Evolutionary conservation across 2,888 invertebrate genomes (phyloP), one percentile per base, ranked within the genome.

Genomic region (Pristionchus exspectatus): DNA sequence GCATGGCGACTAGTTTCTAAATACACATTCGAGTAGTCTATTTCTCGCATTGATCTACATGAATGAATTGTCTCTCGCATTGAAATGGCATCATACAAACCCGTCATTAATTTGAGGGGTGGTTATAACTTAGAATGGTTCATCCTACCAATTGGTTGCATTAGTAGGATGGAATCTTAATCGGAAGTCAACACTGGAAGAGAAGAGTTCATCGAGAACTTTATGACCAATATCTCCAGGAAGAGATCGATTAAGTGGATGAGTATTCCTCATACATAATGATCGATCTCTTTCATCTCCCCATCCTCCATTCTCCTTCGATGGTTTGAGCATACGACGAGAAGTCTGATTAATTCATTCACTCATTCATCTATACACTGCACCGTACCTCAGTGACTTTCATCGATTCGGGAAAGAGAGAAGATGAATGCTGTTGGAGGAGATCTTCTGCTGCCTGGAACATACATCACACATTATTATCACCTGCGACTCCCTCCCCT

Each of bases 241-340:
- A 16, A 21, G n/a, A 12, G 72, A 24, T 50, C 24, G 27, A 30
- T 30, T 56, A n/a, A 90, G 90, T 21, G 94, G 93, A 63, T 88
- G 69, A 2, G 93, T 92, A 90, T 95, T 94, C 38, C 91, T 89
- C 50, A 92, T 87, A 89, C 98, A 98, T 33, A 98, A 95, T 93
- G 97, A 96, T 95, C 97, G 97, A 96, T 98, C 98, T 91, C 98
- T 96, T n/a, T 96, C 93, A 94, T 99, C 99, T 14, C 98, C 98
- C 99, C 99, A 99, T 0, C 99, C 99, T 0, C 99, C 99, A 95
- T 99, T 99, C 88, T 94, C 95, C 90, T 95, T 95, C 63, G 95
- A 93, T 18, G 95, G 94, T 91, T 95, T 95, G 84, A 95, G 90
- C 87, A 92, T 94, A 33, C 94, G 92, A 44, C 92, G 90, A 24